Evolutionary conservation across 2,888 invertebrate genomes (phyloP).

Genomic region (Rhamphomyia laevipes): DNA sequence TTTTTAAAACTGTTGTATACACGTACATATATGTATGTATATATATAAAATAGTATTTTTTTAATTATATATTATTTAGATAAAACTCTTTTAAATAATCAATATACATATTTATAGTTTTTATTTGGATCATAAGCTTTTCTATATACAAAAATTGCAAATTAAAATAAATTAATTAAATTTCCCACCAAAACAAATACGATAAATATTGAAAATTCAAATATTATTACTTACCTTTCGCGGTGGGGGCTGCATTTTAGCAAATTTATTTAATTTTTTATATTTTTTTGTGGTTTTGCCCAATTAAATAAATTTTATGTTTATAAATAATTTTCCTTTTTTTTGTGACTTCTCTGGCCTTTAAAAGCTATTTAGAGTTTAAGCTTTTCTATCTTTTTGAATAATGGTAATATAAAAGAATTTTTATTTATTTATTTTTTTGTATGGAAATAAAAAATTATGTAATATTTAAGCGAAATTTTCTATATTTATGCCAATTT

Average conservation of each 20-base stretch:
- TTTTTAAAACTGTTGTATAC: too few relatives aligned
- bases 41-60: background rate
- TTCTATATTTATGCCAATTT: too few relatives aligned
- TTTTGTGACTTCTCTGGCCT: background rate
- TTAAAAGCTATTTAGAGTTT: too few relatives aligned
- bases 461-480: too few relatives aligned
- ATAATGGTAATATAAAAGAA: too few relatives aligned
- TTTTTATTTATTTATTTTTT: too few relatives aligned
- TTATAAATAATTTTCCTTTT: background rate
- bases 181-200: too few relatives aligned
- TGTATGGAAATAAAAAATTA: too few relatives aligned
- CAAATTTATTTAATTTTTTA: background rate
- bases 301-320: background rate
- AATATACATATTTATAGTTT: background rate
- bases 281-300: background rate
- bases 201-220: too few relatives aligned
- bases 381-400: too few relatives aligned
- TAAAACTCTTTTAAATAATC: too few relatives aligned
- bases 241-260: conserved; percentile 69
- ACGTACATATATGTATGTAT: conserved; percentile 2
- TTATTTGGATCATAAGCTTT: conserved; percentile 1
- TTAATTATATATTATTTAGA: too few relatives aligned
- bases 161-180: background rate
- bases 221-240: conserved; percentile 55
- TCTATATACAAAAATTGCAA: conserved; percentile 7